Evolutionary conservation across 2,888 invertebrate species (phyloP).

Genomic region (Pediacus dermestoides): DNA sequence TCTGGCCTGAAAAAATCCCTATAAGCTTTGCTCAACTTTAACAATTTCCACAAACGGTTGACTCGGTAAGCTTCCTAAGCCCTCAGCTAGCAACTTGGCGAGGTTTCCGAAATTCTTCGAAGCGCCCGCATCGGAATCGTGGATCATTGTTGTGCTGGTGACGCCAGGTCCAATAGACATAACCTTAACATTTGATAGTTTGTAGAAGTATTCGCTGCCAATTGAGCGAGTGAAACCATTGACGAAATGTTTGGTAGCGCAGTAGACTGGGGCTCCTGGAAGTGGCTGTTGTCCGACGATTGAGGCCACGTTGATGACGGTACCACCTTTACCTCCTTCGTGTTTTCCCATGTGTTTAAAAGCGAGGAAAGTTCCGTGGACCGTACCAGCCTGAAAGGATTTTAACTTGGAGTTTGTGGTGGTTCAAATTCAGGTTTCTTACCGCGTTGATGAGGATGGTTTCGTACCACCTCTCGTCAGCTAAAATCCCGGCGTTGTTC

Average conservation of each 20-base stretch:
- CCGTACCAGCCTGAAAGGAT: slow-evolving; percentile 43
- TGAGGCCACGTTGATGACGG: slow-evolving; percentile 62
- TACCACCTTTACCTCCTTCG: slow-evolving; percentile 57
- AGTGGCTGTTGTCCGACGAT: slow-evolving; percentile 55
- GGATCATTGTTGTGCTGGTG: slow-evolving; percentile 33
- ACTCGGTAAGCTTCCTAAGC: slow-evolving; percentile 21
- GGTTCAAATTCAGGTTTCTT: slow-evolving; percentile 25
- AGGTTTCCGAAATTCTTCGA: slow-evolving; percentile 17
- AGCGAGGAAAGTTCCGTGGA: slow-evolving; percentile 51
- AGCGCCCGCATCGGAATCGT: slow-evolving; percentile 18
- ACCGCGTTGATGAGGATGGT: slow-evolving; percentile 47
- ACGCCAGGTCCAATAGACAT: slow-evolving; percentile 43
- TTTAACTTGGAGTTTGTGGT: neutral
- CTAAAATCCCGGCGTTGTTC: slow-evolving; percentile 51
- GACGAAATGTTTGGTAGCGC: slow-evolving; percentile 56
- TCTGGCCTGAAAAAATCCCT: slow-evolving; percentile 32
- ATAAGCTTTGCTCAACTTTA: too few relatives aligned
- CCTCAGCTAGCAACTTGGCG: slow-evolving; percentile 18
- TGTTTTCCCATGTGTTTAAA: slow-evolving; percentile 56
- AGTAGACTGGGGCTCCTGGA: slow-evolving; percentile 56
- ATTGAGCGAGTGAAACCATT: slow-evolving; percentile 51
- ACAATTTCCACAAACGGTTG: slow-evolving; percentile 41
- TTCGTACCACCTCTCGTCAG: slow-evolving; percentile 39
- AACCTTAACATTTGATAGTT: slow-evolving; percentile 38
- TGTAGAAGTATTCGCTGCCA: slow-evolving; percentile 41